Percentiles rank a stretch among this genome's conserved stretches.
phyloP scores from a whole-genome alignment of 2,797 vertebrate genomes.

The Galaxias olidus region DNA sequence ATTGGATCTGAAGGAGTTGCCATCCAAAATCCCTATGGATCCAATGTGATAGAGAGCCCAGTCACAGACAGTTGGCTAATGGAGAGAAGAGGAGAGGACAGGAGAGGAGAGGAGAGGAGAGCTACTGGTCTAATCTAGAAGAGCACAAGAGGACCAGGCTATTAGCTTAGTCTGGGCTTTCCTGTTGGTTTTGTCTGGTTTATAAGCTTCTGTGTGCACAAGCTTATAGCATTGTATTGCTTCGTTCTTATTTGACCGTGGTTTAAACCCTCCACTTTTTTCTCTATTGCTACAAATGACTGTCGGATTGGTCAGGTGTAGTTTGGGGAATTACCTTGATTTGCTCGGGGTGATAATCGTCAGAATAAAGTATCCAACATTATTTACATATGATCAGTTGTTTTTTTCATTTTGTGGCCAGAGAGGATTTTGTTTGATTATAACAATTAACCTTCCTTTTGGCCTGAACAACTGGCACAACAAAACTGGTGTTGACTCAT shows the following conservation, averaged over 20 bases:
- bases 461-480: too few species aligned
- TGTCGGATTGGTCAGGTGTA: too few species aligned
- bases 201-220: slow-evolving; percentile 14
- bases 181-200: slow-evolving; percentile 61
- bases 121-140: slow-evolving; percentile 38
- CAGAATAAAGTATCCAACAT: background rate
- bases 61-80: background rate
- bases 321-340: background rate
- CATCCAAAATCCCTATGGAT: too few species aligned
- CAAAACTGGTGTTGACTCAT: too few species aligned
- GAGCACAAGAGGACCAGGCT: slow-evolving; percentile 41
- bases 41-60: background rate
- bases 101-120: slow-evolving; percentile 16
- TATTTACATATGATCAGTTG: slow-evolving; percentile 28
- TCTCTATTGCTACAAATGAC: too few species aligned
- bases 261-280: background rate
- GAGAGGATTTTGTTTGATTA: too few species aligned
- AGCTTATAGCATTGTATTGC: slow-evolving; percentile 22
- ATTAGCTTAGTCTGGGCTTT: slow-evolving; percentile 55
- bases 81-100: background rate
- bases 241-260: background rate
- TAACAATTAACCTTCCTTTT: too few species aligned
- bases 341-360: background rate
- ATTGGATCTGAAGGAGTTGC: too few species aligned
- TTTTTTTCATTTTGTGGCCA: slow-evolving; percentile 22